These are phyloP conservation scores for Clarias macrocephalus DNA, from an alignment of 2,113 vertebrate species.

Conservation along the genomic window DNA sequence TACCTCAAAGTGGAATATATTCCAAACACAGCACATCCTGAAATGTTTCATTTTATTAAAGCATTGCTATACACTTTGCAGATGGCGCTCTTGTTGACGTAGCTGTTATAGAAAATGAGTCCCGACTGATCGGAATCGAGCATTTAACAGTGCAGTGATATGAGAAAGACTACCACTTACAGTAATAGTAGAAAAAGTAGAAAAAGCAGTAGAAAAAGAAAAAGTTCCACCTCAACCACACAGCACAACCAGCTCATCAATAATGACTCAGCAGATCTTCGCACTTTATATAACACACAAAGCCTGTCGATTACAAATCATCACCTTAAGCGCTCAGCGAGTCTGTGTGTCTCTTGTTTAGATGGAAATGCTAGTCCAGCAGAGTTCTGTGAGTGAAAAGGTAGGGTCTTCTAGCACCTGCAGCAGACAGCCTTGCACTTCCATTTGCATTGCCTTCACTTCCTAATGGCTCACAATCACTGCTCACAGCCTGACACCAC, in stretches of 20 bases:
- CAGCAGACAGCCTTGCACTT: constrained; percentile 7
- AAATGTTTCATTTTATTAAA: neutral
- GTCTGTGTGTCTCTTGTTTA: neutral
- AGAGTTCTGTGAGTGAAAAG: constrained; percentile 8
- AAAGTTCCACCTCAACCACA: neutral
- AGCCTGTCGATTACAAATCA: neutral
- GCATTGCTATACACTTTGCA: neutral
- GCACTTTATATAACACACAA: neutral
- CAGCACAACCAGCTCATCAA: neutral
- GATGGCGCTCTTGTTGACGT: neutral
- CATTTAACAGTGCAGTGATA: neutral
- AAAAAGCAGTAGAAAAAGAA: neutral
- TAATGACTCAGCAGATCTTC: neutral
- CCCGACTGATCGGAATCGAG: neutral
- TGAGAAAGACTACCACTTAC: neutral
- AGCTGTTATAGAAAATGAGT: neutral
- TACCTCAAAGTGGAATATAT: neutral
- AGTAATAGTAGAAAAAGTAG: neutral
- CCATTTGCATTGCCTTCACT: neutral
- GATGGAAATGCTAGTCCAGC: neutral
- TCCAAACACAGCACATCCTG: neutral
- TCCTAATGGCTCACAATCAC: neutral
- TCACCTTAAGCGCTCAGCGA: neutral
- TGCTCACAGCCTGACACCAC: neutral
- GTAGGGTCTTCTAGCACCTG: constrained; percentile 22